Evolutionary conservation across 2,888 invertebrate genomes (phyloP).

Genomic region (Lasius fuliginosus): DNA sequence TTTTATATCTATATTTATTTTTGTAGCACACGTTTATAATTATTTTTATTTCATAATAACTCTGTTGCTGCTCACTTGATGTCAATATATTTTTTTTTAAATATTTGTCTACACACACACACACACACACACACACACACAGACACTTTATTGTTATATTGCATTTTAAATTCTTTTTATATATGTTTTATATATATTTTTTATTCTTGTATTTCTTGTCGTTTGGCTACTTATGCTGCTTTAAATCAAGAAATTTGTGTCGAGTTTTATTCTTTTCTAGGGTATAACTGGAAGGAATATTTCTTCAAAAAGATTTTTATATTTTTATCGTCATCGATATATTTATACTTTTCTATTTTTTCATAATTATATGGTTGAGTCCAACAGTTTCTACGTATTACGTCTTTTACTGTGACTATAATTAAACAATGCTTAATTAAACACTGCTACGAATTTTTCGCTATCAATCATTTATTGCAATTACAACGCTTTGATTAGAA

Average conservation of each 20-base stretch:
- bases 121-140: no score
- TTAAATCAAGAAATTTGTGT: neutral
- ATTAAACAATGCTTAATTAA: neutral
- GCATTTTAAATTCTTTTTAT: neutral
- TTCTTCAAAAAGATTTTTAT: neutral
- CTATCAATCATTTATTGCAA: slow-evolving; percentile 14
- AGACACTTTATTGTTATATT: neutral
- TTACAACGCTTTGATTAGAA: neutral
- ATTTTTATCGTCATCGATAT: neutral
- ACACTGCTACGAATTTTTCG: neutral
- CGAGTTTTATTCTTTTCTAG: neutral
- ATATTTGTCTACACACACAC: neutral
- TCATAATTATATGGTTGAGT: neutral
- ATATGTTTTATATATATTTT: neutral
- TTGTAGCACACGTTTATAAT: neutral
- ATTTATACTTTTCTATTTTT: neutral
- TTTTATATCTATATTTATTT: slow-evolving; percentile 1
- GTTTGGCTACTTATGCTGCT: neutral
- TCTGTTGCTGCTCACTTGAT: neutral
- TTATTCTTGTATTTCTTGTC: neutral
- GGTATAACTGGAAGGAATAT: neutral
- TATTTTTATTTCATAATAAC: neutral
- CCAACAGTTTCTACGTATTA: neutral
- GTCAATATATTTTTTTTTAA: neutral
- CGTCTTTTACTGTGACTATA: slow-evolving; percentile 8